Percentiles rank a stretch among this genome's conserved stretches.
phyloP scores from a whole-genome alignment of 1,140 invertebrate genomes.

The Drosophila truncata region DNA sequence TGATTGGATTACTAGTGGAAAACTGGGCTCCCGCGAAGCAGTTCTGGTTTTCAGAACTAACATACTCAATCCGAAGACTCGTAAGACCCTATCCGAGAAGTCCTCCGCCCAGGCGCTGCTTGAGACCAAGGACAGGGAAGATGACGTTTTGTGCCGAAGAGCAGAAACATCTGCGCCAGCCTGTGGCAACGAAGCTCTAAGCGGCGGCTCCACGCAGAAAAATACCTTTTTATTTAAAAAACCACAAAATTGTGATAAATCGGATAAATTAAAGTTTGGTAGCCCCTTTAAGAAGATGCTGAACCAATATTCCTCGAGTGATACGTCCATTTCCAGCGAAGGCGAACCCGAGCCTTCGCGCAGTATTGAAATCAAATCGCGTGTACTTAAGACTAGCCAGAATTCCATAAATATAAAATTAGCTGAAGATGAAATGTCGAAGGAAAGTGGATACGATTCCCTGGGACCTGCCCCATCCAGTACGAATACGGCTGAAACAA shows the following conservation, averaged over 20 bases:
- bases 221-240: slow-evolving; percentile 50
- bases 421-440: slow-evolving; percentile 37
- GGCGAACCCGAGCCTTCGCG: slow-evolving; percentile 59
- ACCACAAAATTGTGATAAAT: slow-evolving; percentile 31
- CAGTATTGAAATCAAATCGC: slow-evolving; percentile 50
- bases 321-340: slow-evolving; percentile 76
- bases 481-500: slow-evolving; percentile 27
- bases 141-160: neutral
- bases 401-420: slow-evolving; percentile 34
- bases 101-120: slow-evolving; percentile 14
- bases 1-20: slow-evolving; percentile 83
- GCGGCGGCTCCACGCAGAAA: slow-evolving; percentile 23
- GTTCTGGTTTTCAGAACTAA: slow-evolving; percentile 80
- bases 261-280: slow-evolving; percentile 31
- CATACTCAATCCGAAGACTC: slow-evolving; percentile 72
- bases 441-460: slow-evolving; percentile 65
- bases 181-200: slow-evolving; percentile 34
- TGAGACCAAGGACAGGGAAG: slow-evolving; percentile 19
- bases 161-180: slow-evolving; percentile 6
- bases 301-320: slow-evolving; percentile 75
- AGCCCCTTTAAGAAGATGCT: slow-evolving; percentile 38
- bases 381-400: slow-evolving; percentile 40
- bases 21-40: slow-evolving; percentile 77
- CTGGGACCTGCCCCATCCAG: slow-evolving; percentile 21
- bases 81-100: slow-evolving; percentile 53